Conservation (phyloP, 2,113 vertebrate species). For the Boleophthalmus pectinirostris region DNA sequence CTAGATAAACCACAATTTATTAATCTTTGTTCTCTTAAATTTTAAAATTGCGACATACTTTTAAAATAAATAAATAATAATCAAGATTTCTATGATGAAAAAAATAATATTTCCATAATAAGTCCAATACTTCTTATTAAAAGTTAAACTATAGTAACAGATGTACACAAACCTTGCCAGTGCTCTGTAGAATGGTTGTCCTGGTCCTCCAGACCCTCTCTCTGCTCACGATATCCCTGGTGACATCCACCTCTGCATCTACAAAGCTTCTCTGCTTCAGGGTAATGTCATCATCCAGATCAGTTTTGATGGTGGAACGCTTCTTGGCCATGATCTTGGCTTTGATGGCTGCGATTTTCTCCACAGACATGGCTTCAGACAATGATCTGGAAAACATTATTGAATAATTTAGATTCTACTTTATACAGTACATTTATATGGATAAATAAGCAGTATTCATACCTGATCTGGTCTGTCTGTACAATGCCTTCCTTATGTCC, state of each 20-base stretch:
- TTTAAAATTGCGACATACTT: too few relatives aligned
- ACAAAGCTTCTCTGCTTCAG: constrained; percentile 98
- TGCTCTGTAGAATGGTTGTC: constrained; percentile 97
- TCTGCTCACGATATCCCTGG: constrained; percentile 96
- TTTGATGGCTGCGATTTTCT: constrained; percentile 99
- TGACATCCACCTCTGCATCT: constrained; percentile 96
- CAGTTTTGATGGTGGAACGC: constrained; percentile 97
- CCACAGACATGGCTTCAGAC: constrained; percentile 99
- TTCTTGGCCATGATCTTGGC: constrained; percentile 99
- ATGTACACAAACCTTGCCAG: constrained; percentile 86
- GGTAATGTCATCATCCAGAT: constrained; percentile 96
- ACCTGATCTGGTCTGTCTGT: constrained; percentile 98
- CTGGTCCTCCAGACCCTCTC: constrained; percentile 97
- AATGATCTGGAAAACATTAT: constrained; percentile 81
- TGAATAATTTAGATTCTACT: not conserved
- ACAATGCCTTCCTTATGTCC: constrained; percentile 98
- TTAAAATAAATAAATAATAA: too few relatives aligned
- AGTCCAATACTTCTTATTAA: too few relatives aligned
- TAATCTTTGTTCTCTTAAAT: too few relatives aligned
- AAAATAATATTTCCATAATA: too few relatives aligned
- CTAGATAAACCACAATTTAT: too few relatives aligned
- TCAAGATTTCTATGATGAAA: too few relatives aligned
- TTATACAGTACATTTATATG: not conserved
- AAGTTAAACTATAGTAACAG: not conserved
- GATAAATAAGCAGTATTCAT: constrained; percentile 14